phyloP scores from a whole-genome alignment of 1,140 invertebrate species.

The Marisa cornuarietis region DNA sequence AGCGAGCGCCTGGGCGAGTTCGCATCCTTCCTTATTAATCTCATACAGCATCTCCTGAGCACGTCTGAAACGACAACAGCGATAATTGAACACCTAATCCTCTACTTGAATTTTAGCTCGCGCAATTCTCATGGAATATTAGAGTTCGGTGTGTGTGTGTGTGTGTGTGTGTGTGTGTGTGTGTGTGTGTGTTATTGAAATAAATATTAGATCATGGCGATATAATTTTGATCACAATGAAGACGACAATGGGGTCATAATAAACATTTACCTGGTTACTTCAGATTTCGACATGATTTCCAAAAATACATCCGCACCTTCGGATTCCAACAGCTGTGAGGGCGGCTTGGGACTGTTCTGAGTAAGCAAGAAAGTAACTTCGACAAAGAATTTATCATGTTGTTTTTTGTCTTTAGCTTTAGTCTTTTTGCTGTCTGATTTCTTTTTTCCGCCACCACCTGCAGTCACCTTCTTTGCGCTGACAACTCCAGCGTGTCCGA shows the following conservation, averaged over 20 bases:
- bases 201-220: background rate
- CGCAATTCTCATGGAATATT: background rate
- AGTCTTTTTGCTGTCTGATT: background rate
- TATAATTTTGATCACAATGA: background rate
- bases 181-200: background rate
- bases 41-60: constrained; percentile 3
- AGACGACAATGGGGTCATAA: background rate
- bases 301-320: constrained; percentile 3
- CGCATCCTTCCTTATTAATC: background rate
- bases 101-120: background rate
- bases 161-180: background rate
- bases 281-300: constrained; percentile 33
- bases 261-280: constrained; percentile 29
- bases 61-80: background rate
- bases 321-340: constrained; percentile 12
- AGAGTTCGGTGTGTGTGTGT: background rate
- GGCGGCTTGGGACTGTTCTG: constrained; percentile 8
- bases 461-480: constrained; percentile 14
- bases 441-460: background rate
- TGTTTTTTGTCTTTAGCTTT: background rate
- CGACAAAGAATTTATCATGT: background rate
- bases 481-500: constrained; percentile 29
- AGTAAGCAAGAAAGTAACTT: constrained; percentile 22
- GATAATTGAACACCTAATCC: no score
- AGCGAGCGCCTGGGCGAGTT: constrained; percentile 12